Evolutionary conservation across 2,888 invertebrate genomes (phyloP), one percentile per base, ranked within the genome.

Genomic region (Magallana nippona): DNA sequence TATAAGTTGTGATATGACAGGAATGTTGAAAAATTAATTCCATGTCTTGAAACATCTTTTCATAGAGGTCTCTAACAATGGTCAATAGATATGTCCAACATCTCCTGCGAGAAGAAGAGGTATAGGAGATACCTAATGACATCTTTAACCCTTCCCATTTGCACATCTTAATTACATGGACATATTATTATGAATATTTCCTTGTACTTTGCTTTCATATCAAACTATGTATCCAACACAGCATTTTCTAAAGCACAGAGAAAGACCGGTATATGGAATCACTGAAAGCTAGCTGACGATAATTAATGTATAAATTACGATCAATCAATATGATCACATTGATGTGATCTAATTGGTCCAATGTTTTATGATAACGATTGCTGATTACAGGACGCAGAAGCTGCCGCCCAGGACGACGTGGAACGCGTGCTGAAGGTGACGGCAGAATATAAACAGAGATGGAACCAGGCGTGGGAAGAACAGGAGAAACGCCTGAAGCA

Each of bases 391-490:
- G 97, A 97, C 93, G 96, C 97, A 79, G 94, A 95, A 82, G 95
- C 95, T 81, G 95, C 96, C 80, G 96, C 96, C 81, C 95, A 95
- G 89, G 95, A 96, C 89, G 97, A 97, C 92, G 96, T 96, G 81
- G 96, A 96, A 89, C 96, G 96, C 91, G 95, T 97, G 82, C 95
- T 96, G 89, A 95, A 95, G 88, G 94, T 96, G 79, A 94, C 97
- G 86, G 95, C 96, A 89, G 94, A 95, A 81, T 95, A 96, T 86
- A 95, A 95, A 87, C 94, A 95, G 84, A 95, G 95, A 87, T 97
- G 97, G 95, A 96, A 97, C 92, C 94, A 95, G 55, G 95, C 96
- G 79, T 96, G 96, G 95, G 94, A 94, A 71, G 95, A 95, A 84
- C 95, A 95, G 91, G 96, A 96, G 92, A 95, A 95, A 85, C 95